phyloP scores from a whole-genome alignment of 2,797 vertebrate genomes.

The Coendou prehensilis region DNA sequence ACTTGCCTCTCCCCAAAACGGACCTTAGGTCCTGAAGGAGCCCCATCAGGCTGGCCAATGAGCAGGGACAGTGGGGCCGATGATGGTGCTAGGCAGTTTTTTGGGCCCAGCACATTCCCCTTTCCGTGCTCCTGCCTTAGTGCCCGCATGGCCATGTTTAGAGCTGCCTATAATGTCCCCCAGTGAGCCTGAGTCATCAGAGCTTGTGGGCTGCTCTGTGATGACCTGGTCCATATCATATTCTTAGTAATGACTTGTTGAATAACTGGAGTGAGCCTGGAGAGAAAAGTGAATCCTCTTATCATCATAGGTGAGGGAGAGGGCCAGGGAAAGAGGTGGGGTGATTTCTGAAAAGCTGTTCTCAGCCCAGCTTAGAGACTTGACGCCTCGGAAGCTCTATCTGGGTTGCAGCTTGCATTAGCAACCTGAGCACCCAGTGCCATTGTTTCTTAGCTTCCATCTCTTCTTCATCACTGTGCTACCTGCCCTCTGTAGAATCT shows the following conservation, averaged over 20 bases:
- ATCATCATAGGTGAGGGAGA: not conserved
- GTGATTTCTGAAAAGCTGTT: not conserved
- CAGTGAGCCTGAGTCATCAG: not conserved
- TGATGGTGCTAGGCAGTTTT: not conserved
- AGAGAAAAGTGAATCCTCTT: not conserved
- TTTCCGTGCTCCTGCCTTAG: not conserved
- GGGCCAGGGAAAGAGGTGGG: not conserved
- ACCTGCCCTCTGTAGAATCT: constrained; percentile 3
- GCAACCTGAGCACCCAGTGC: not conserved
- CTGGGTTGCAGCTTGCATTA: not conserved
- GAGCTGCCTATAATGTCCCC: not conserved
- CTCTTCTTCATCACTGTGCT: not conserved
- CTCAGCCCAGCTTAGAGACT: not conserved
- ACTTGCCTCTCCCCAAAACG: not conserved
- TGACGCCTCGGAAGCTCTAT: not conserved
- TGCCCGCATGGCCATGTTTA: accelerated
- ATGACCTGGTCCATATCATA: not conserved
- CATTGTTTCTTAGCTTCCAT: not conserved
- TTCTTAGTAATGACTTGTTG: not conserved
- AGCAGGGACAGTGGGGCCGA: not conserved
- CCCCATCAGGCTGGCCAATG: not conserved
- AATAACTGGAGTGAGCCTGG: not conserved
- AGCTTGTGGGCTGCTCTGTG: not conserved
- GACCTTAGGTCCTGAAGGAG: not conserved
- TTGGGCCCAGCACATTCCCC: not conserved